A percentile compares a stretch with the other conserved stretches of the same genome.
Evolutionary conservation across 2,888 invertebrate species (phyloP).

Genomic region (Euplexia lucipara): DNA sequence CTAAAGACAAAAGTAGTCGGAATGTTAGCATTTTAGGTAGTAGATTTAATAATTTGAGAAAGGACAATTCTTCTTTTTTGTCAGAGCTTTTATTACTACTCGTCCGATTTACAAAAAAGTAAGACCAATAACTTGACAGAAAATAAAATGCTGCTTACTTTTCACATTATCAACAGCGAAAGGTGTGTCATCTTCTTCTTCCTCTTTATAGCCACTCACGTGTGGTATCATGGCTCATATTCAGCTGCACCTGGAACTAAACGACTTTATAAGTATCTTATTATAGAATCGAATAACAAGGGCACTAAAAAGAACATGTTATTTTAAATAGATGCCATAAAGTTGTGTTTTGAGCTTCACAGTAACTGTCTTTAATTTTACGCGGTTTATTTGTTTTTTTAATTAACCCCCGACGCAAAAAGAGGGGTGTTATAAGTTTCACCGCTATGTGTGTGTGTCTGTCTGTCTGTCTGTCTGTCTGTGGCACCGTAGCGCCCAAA

Average conservation of each 20-base stretch:
- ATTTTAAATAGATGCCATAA: neutral
- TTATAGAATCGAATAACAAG: neutral
- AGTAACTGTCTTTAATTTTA: neutral
- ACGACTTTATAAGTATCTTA: neutral
- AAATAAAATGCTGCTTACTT: constrained; percentile 62
- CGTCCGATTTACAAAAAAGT: too few relatives aligned
- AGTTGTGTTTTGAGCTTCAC: neutral
- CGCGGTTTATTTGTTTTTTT: neutral
- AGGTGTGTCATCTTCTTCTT: constrained; percentile 68
- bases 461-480: too few relatives aligned
- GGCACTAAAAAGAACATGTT: neutral
- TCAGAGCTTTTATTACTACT: too few relatives aligned
- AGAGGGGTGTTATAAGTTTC: too few relatives aligned
- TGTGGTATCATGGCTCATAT: constrained; percentile 79
- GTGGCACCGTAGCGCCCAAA: too few relatives aligned
- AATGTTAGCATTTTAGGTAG: too few relatives aligned
- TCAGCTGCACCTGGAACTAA: constrained; percentile 33
- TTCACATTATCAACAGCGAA: constrained; percentile 68
- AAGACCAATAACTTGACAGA: too few relatives aligned
- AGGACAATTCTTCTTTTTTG: too few relatives aligned
- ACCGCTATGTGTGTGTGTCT: too few relatives aligned
- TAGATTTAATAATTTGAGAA: too few relatives aligned
- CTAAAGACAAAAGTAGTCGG: too few relatives aligned
- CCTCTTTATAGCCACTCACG: constrained; percentile 70
- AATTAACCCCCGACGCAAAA: too few relatives aligned